A percentile compares a stretch with the other conserved stretches of the same genome.
Conservation (phyloP, 2,888 invertebrate genomes). For the Bursaphelenchus okinawaensis region DNA sequence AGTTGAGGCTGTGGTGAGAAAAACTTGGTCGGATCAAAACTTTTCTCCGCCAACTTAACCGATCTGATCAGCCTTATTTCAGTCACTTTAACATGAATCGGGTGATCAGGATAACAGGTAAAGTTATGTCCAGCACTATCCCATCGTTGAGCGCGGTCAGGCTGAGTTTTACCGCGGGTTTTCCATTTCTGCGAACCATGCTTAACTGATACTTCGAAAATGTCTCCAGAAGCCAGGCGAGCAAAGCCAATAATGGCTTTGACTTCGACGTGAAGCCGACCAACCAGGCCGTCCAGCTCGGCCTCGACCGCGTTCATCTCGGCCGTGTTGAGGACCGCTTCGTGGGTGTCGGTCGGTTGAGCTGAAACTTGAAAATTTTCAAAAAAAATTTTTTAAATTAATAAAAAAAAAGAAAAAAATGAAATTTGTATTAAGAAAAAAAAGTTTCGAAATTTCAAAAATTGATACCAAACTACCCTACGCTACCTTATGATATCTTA, state of each 20-base stretch:
- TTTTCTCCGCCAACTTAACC: slow-evolving; percentile 59
- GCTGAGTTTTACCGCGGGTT: slow-evolving; percentile 61
- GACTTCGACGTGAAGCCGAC: slow-evolving; percentile 47
- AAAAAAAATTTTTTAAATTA: too few relatives aligned
- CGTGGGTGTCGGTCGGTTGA: not conserved
- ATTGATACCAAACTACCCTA: too few relatives aligned
- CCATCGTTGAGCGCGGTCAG: slow-evolving; percentile 63
- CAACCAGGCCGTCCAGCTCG: slow-evolving; percentile 46
- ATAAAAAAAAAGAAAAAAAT: too few relatives aligned
- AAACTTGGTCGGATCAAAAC: slow-evolving; percentile 64
- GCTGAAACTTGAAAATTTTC: too few relatives aligned
- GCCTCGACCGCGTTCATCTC: slow-evolving; percentile 35
- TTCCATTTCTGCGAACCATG: slow-evolving; percentile 66
- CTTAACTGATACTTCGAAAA: slow-evolving; percentile 64
- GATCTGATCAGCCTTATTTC: slow-evolving; percentile 50
- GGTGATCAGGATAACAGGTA: slow-evolving; percentile 62
- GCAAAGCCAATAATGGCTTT: slow-evolving; percentile 65
- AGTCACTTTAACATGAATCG: slow-evolving; percentile 62
- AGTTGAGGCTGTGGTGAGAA: slow-evolving; percentile 65
- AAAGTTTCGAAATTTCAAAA: too few relatives aligned
- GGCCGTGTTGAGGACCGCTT: slow-evolving; percentile 2
- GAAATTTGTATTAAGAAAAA: too few relatives aligned
- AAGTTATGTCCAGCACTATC: slow-evolving; percentile 59
- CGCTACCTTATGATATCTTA: too few relatives aligned
- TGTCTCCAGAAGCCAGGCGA: slow-evolving; percentile 64